These are phyloP conservation scores for Odontomyia ornata DNA, from an alignment of 2,888 invertebrate genomes.

Conservation along the genomic window DNA sequence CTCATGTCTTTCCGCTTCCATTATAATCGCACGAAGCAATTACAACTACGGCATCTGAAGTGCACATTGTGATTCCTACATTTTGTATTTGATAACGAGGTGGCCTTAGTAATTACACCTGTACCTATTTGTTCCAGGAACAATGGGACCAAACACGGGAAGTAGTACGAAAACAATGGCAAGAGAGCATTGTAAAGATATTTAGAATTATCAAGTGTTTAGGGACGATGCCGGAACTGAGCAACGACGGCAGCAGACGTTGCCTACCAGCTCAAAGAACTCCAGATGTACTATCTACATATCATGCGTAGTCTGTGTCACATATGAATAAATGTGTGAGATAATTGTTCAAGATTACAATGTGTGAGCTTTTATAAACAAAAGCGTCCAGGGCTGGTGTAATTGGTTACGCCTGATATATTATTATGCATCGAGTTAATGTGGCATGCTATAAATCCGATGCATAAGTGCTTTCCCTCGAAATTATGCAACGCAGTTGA, in stretches of 20 bases:
- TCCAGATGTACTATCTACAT: not conserved
- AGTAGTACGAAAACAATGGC: not conserved
- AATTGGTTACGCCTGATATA: not conserved
- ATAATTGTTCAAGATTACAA: not conserved
- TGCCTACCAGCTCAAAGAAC: not conserved
- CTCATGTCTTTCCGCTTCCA: not conserved
- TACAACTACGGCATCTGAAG: not conserved
- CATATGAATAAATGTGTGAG: not conserved
- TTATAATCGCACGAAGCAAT: not conserved
- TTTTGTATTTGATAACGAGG: not conserved
- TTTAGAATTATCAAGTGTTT: not conserved
- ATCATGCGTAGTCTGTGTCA: not conserved
- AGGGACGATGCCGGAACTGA: not conserved
- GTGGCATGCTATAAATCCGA: too few species aligned
- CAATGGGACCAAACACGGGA: not conserved
- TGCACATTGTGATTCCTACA: not conserved
- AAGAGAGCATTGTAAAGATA: too few species aligned
- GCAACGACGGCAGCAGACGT: not conserved
- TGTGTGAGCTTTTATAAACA: not conserved
- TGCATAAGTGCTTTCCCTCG: too few species aligned
- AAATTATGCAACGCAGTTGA: too few species aligned
- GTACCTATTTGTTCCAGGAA: not conserved
- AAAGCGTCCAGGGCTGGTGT: not conserved
- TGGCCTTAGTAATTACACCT: not conserved
- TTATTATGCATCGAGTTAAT: too few species aligned